Base-by-base conservation (phyloP, 2,797 vertebrate species). In the Scolopax bukidnonensis region DNA sequence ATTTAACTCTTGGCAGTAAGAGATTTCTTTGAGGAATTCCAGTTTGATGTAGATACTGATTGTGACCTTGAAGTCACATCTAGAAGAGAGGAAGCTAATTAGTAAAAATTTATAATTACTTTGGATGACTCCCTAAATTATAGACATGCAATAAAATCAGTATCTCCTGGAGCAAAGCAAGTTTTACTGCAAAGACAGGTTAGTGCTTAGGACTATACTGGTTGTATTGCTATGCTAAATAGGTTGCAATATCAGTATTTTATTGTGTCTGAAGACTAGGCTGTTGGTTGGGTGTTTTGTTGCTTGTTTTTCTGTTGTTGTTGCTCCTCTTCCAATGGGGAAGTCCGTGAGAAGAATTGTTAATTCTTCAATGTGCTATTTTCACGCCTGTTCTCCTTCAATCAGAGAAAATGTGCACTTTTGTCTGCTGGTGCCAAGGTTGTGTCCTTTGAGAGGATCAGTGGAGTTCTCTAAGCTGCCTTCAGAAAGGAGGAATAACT, bases 21-120 rank as follows among this genome's bases (percentile, higher is more conserved):
- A 79, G 47, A 45, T 77, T 81, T 81, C 32, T 89, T 91, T 48
- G 10, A 81, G 56, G 79, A 50, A 12, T 43, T 91, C 47, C 28
- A 73, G 21, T 82, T 90, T 82, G 78, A 77, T 84, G 14, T 82
- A 57, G 50, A 47, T 89, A 93, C 81, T 83, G 32, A 18, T 48
- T 92, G 13, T 82, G 67, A 95, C 91, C 95, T 96, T 95, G 92
- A 88, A 95, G 77, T 87, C 77, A 32, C 51, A 83, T 63, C 43
- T 85, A 63, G 54, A 90, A 84, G 50, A 27, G 77, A 91, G 71
- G 50, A 69, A 11, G 63, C 43, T 93, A 92, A 79, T 93, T 74
- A 80, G 50, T 59, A 54, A 86, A 47, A 51, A 79, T 61, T 36
- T 54, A 19, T 91, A 85, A 95, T 71, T 78, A 43, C 36, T 87